Percentiles rank a stretch among this genome's conserved stretches.
Conservation (phyloP, 2,888 invertebrate species). For the Masnerella sp. region DNA sequence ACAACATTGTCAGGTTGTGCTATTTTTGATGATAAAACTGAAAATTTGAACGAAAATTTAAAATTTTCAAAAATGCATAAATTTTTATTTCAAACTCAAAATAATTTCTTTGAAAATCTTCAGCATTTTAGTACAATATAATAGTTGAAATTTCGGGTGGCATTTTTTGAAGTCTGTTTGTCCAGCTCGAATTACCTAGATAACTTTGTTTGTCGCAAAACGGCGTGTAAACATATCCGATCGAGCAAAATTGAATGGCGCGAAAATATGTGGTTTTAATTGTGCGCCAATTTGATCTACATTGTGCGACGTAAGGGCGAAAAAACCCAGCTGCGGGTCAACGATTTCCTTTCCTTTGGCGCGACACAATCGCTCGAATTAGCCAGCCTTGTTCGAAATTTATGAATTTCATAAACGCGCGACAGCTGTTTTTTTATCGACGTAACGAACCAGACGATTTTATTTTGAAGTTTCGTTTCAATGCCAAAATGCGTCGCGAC, state of each 20-base stretch:
- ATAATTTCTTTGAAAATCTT: no score
- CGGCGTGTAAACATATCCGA: neutral
- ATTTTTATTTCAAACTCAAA: no score
- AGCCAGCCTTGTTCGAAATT: constrained; percentile 61
- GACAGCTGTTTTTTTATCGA: constrained; percentile 50
- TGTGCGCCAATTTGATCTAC: constrained; percentile 27
- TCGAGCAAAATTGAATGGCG: constrained; percentile 10
- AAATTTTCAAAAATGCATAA: no score
- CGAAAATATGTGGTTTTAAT: no score
- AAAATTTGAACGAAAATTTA: no score
- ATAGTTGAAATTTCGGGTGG: no score
- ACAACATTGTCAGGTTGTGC: no score
- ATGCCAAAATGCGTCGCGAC: constrained; percentile 40
- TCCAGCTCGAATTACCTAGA: neutral
- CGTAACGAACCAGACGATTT: constrained; percentile 52
- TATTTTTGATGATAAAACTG: no score
- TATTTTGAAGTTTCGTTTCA: constrained; percentile 38
- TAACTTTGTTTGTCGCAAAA: no score
- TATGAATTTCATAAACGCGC: constrained; percentile 56
- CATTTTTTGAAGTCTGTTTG: no score
- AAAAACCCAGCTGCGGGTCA: constrained; percentile 52
- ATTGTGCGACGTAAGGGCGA: constrained; percentile 24
- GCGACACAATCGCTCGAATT: constrained; percentile 52
- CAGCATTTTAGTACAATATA: no score
- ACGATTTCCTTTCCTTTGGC: constrained; percentile 61